These are phyloP conservation scores for Oikopleura albicans DNA, from an alignment of 23 tunicate species.

Conservation along the genomic window DNA sequence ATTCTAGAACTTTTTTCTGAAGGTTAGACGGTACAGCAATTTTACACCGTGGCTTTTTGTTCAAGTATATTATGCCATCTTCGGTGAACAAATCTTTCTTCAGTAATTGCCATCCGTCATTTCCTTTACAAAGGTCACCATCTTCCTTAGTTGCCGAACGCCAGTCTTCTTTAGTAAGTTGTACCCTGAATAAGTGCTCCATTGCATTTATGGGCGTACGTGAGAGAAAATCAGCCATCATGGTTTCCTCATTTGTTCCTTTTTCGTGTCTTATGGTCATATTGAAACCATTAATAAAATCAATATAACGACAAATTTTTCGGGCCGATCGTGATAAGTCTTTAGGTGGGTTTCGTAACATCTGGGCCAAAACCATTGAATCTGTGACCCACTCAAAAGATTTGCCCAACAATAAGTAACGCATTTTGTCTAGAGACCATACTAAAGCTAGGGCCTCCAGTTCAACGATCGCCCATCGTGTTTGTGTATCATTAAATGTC, in stretches of 20 bases:
- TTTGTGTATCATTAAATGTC: no score
- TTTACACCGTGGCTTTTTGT: neutral
- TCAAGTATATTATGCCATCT: neutral
- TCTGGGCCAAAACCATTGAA: no score
- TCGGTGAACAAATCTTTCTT: neutral
- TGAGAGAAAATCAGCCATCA: neutral
- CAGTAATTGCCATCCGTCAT: neutral
- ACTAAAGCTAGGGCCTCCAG: neutral
- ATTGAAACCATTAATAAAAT: neutral
- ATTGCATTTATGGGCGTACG: neutral
- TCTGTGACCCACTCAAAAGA: no score
- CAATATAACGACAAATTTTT: neutral
- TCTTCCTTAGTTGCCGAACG: neutral
- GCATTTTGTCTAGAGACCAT: neutral
- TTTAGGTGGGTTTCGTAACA: no score
- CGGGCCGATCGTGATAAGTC: neutral
- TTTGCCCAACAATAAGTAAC: neutral
- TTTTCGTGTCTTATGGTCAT: neutral
- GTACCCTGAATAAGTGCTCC: neutral
- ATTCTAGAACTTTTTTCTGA: neutral
- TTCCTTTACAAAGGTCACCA: neutral
- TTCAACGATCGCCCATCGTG: neutral
- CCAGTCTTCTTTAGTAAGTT: neutral
- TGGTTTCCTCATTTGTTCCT: neutral
- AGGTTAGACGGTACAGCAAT: neutral